Conservation (phyloP, 2,797 vertebrate species). For the Gorsachius magnificus region DNA sequence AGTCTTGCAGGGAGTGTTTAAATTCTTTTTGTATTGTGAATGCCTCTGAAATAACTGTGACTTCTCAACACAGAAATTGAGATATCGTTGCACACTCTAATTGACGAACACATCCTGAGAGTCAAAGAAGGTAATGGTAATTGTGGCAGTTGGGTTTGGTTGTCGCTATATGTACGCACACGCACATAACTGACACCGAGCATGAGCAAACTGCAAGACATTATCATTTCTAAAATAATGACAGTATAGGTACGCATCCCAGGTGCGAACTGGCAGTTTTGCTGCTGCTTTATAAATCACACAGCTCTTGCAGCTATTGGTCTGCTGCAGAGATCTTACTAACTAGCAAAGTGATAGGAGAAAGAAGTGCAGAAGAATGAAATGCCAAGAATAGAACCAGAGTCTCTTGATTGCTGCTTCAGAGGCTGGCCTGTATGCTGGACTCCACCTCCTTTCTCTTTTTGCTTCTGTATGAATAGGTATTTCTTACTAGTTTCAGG, state of each 20-base stretch:
- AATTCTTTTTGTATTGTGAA: neutral
- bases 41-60: neutral
- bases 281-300: neutral
- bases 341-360: neutral
- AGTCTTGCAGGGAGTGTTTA: neutral
- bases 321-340: slow-evolving; percentile 5
- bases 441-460: neutral
- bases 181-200: neutral
- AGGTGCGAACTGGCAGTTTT: slow-evolving; percentile 15
- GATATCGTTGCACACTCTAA: neutral
- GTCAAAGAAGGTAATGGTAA: neutral
- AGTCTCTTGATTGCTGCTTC: neutral
- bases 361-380: neutral
- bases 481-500: neutral
- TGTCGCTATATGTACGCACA: neutral
- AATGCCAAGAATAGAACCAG: neutral
- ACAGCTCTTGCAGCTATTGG: neutral
- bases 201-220: neutral
- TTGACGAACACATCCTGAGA: neutral
- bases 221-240: neutral
- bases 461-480: neutral
- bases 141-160: neutral
- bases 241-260: neutral
- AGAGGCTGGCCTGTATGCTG: neutral
- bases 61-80: neutral